Evolutionary conservation across 2,113 vertebrate genomes (phyloP), one percentile per base, ranked within the genome.

Genomic region (Spermophilus dauricus): DNA sequence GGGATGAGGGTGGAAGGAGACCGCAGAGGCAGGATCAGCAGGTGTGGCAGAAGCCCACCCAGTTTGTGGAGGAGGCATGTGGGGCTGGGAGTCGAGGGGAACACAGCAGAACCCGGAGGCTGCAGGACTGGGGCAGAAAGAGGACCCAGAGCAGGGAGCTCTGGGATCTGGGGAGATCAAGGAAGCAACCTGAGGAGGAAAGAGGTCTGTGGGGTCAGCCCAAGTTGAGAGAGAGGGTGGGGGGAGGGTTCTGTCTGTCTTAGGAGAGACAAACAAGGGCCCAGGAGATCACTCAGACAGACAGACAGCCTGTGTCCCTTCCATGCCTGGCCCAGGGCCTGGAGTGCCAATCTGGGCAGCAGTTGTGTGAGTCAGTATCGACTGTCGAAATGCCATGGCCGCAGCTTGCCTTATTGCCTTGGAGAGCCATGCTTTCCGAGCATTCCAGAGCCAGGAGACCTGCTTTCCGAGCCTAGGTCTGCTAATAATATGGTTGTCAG

Each of bases 131-230:
- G 39, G 53, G n/a, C 8, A 48, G 13, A 18, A 22, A 42, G 63
- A 45, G 3, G 63, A 3, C 28, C 28, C 11, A 45, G 6, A 75
- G 32, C 5, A 8, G 32, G 61, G 32, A 34, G 32, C 39, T 17
- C 13, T 34, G 12, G 45, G 17, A 28, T 17, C 58, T 22, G 37
- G 30, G 11, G 26, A 37, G 30, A 20, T 20, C 67, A 16, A 45
- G 30, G 61, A 76, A 39, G 45, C 0, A 9, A 18, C 9, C 51
- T 1, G 2, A 63, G 18, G 39, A 22, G 7, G 51, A 20, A 73
- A 45, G 32, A n/a, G 6, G 37, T 11, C 4, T 0, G 12, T 2
- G 8, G 2, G 39, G 32, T 22, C 65, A 22, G n/a, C 22, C 45
- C n/a, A 26, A 13, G 61, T 14, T 22, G 58, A 24, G 48, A 8